These are phyloP conservation scores for Sphaeramia orbicularis DNA, from an alignment of 2,797 vertebrate species.

Conservation along the genomic window DNA sequence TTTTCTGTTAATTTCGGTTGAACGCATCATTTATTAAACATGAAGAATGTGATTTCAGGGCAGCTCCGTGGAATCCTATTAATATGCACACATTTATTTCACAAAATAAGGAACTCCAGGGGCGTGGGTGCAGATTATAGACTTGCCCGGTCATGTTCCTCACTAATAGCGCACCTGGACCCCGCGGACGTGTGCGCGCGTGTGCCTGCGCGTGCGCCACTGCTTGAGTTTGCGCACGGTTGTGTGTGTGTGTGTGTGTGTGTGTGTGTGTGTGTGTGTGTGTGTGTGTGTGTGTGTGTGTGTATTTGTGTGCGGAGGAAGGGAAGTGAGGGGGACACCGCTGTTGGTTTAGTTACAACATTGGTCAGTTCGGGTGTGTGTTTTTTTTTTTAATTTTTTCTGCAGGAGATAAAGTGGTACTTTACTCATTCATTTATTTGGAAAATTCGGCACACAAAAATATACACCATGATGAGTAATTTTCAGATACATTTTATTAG, in stretches of 20 bases:
- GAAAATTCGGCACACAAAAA: background rate
- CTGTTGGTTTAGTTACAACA: conserved; percentile 39
- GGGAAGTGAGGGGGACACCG: conserved; percentile 72
- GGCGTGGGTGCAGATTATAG: conserved; percentile 73
- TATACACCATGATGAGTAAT: background rate
- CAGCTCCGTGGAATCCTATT: conserved; percentile 48
- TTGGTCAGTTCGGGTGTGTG: conserved; percentile 34
- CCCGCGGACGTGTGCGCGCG: conserved; percentile 67
- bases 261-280: conserved; percentile 7
- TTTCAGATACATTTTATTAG: background rate
- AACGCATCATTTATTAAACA: conserved; percentile 17
- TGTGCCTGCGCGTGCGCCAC: conserved; percentile 48
- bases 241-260: conserved; percentile 39
- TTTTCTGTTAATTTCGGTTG: conserved; percentile 12
- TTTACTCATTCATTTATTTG: conserved; percentile 5
- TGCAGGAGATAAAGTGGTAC: background rate
- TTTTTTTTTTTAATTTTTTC: background rate
- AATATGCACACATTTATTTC: conserved; percentile 76
- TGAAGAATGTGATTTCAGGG: conserved; percentile 28
- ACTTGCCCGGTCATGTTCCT: conserved; percentile 82
- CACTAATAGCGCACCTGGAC: conserved; percentile 84
- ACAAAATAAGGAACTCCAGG: conserved; percentile 68
- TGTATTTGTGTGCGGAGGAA: conserved; percentile 22
- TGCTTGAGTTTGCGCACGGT: conserved; percentile 28
- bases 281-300: conserved; percentile 28